Evolutionary conservation across 2,113 vertebrate species (phyloP).

Genomic region (Pygathrix nemaeus): DNA sequence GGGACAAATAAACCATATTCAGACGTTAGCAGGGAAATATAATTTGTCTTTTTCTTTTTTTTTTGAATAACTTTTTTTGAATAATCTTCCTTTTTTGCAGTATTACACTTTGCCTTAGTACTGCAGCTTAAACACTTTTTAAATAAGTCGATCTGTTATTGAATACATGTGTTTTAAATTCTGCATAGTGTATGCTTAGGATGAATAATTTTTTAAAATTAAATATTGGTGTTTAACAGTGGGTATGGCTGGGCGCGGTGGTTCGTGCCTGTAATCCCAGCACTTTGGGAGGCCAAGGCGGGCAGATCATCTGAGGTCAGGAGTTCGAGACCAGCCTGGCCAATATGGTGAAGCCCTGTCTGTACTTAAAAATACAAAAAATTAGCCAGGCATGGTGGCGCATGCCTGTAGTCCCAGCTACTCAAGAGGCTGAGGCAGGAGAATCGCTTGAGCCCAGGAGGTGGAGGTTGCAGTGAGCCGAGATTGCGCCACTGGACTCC

Average conservation of each 20-base stretch:
- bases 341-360: no score
- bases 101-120: constrained; percentile 20
- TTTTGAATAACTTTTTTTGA: constrained; percentile 19
- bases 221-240: constrained; percentile 28
- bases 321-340: no score
- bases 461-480: no score
- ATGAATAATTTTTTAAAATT: constrained; percentile 6
- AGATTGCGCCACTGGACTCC: no score
- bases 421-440: no score
- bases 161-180: neutral
- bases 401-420: no score
- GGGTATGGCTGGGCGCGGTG: neutral
- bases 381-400: no score
- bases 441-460: no score
- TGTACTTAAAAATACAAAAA: no score
- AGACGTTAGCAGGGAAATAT: neutral
- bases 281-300: no score
- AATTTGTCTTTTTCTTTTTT: constrained; percentile 58
- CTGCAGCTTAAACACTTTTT: constrained; percentile 17
- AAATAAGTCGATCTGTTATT: neutral
- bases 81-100: constrained; percentile 11
- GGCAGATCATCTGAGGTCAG: no score
- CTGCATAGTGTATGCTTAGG: neutral
- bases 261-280: no score
- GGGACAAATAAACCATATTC: neutral